Percentiles rank a stretch among this genome's conserved stretches.
Evolutionary conservation across 1,140 invertebrate species (phyloP).

Genomic region (Chelonus insularis): DNA sequence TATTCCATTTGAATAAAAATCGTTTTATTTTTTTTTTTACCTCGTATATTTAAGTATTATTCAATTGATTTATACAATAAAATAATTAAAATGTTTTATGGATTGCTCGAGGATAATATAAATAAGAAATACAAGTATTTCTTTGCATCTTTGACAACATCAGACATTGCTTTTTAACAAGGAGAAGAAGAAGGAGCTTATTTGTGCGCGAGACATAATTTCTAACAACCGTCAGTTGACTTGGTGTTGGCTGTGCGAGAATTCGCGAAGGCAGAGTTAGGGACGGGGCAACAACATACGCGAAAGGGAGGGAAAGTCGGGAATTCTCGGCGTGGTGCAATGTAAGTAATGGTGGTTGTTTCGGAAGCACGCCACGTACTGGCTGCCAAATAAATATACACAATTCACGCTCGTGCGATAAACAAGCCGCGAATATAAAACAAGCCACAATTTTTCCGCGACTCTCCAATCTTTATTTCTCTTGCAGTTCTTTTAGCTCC

Average conservation of each 20-base stretch:
- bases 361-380: conserved; percentile 34
- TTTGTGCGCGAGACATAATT: conserved; percentile 30
- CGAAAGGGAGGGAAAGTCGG: conserved; percentile 11
- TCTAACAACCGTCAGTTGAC: conserved; percentile 26
- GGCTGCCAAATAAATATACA: conserved; percentile 36
- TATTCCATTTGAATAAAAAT: no score
- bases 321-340: conserved; percentile 19
- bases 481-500: conserved; percentile 12
- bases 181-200: conserved; percentile 20
- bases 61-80: no score
- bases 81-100: no score
- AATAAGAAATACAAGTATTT: no score
- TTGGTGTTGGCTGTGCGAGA: conserved; percentile 17
- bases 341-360: conserved; percentile 37
- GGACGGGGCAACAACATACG: not conserved
- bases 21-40: no score
- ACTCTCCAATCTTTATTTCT: conserved; percentile 24
- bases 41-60: no score
- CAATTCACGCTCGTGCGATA: conserved; percentile 34
- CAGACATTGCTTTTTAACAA: not conserved
- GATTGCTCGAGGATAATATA: no score
- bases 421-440: conserved; percentile 35
- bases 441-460: conserved; percentile 31
- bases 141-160: not conserved
- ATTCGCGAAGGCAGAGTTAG: conserved; percentile 20